Evolutionary conservation across 1,140 invertebrate species (phyloP), one percentile per base, ranked within the genome.

Genomic region (Mya arenaria): DNA sequence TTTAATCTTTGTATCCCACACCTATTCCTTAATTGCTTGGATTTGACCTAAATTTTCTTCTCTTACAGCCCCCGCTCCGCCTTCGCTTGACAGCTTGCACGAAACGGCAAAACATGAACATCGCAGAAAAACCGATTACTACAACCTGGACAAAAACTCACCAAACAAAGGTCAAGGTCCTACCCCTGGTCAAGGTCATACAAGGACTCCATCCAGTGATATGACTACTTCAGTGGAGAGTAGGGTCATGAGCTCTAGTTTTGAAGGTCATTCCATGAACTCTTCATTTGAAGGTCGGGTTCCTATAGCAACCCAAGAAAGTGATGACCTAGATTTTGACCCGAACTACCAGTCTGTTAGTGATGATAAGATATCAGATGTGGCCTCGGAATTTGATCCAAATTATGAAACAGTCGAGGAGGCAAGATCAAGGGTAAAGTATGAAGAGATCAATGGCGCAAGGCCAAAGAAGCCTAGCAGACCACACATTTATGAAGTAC

Each of bases 371-470:
- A 73, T 82, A 17, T 23, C 69, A 2, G 73, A 84, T 44, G 75
- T 72, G 28, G 85, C 84, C 32, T 71, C 41, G 1, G 88, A 89
- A 55, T 85, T 87, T 69, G 88, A 89, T 75, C 88, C 88, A 6
- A 88, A 89, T 73, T 89, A 89, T 68, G 88, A 89, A 73, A 88
- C 85, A 30, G 88, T 89, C 3, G 88, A 89, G 39, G 88, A 89
- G 71, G 84, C 87, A 28, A 71, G 73, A 72, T 81, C 88, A 3
- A 85, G 84, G 78, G 23, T 63, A 4, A 55, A 41, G 56, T 82
- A 82, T 25, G 79, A 82, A 34, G 71, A 74, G 41, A 82, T 82
- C 25, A 66, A 74, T 74, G 79, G 71, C 58, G 56, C 39, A 37
- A 58, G 58, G 63, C 52, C 66, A 19, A 81, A 81, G 52, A 6